Conservation (phyloP, 2,888 invertebrate genomes). For the Drosophila yooni region DNA sequence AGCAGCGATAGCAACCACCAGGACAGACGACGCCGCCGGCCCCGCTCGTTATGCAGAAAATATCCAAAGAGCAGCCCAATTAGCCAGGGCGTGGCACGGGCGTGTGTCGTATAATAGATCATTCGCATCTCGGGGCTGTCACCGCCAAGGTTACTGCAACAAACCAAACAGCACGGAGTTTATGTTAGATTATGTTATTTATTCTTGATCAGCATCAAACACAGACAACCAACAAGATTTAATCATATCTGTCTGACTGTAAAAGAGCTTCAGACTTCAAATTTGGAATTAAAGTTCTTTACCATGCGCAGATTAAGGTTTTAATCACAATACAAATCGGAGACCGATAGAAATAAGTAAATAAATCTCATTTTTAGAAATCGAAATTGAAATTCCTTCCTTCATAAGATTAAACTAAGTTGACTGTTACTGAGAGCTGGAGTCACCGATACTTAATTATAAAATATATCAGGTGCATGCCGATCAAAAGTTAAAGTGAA, state of each 20-base stretch:
- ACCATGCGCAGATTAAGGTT: too few relatives aligned
- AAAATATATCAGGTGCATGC: background rate
- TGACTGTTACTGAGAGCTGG: background rate
- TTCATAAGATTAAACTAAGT: too few relatives aligned
- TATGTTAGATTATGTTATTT: background rate
- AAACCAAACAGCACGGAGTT: background rate
- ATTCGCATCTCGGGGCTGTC: slow-evolving; percentile 37
- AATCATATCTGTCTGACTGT: too few relatives aligned
- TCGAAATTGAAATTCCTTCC: background rate
- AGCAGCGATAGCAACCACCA: slow-evolving; percentile 33
- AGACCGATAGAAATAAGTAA: background rate
- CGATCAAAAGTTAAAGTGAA: background rate
- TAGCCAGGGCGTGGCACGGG: slow-evolving; percentile 75
- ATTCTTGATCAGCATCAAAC: background rate
- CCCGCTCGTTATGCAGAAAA: slow-evolving; percentile 57
- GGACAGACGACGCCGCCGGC: slow-evolving; percentile 31
- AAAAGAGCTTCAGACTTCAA: background rate
- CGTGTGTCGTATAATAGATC: slow-evolving; percentile 73
- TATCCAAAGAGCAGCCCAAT: slow-evolving; percentile 78
- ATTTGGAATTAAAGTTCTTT: background rate
- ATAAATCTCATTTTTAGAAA: background rate
- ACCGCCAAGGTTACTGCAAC: slow-evolving; percentile 38
- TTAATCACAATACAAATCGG: too few relatives aligned
- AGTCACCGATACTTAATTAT: background rate
- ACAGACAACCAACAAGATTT: background rate